A percentile compares a stretch with the other conserved stretches of the same genome.
phyloP scores from a whole-genome alignment of 2,888 invertebrate species.

The Drosophila fulvimacula region DNA sequence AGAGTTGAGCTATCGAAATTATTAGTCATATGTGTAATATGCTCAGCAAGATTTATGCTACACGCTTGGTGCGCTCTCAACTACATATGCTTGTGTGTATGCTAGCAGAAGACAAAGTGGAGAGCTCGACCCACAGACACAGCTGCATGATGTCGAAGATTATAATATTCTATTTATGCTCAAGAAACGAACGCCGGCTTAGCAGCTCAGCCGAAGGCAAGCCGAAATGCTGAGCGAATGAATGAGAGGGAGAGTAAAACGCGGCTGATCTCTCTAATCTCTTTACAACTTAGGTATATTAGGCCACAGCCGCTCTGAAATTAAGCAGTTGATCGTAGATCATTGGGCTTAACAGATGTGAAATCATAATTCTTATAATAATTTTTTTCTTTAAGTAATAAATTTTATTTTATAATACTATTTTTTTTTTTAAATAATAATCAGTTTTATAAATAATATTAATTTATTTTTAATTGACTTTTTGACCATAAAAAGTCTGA shows the following conservation, averaged over 20 bases:
- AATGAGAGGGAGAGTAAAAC: neutral
- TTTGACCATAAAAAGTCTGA: too few species aligned
- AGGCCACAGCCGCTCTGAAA: too few species aligned
- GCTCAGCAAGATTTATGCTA: neutral
- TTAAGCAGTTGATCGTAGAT: neutral
- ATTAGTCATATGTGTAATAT: too few species aligned
- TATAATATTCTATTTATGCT: neutral
- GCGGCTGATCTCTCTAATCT: neutral
- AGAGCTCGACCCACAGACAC: neutral
- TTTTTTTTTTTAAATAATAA: too few species aligned
- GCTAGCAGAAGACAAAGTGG: neutral
- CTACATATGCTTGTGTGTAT: neutral
- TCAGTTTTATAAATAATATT: too few species aligned
- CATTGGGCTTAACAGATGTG: too few species aligned
- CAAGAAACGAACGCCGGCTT: accelerated
- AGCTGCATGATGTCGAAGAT: neutral
- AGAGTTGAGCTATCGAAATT: too few species aligned
- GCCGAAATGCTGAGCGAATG: neutral
- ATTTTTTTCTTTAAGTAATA: too few species aligned
- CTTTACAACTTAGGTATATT: neutral
- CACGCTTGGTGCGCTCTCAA: neutral
- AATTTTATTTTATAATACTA: too few species aligned
- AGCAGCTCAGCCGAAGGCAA: neutral
- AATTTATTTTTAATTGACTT: too few species aligned
- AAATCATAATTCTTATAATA: too few species aligned